Base-by-base conservation (phyloP, 2,888 invertebrate genomes). In the Chrysotoxum bicinctum region DNA sequence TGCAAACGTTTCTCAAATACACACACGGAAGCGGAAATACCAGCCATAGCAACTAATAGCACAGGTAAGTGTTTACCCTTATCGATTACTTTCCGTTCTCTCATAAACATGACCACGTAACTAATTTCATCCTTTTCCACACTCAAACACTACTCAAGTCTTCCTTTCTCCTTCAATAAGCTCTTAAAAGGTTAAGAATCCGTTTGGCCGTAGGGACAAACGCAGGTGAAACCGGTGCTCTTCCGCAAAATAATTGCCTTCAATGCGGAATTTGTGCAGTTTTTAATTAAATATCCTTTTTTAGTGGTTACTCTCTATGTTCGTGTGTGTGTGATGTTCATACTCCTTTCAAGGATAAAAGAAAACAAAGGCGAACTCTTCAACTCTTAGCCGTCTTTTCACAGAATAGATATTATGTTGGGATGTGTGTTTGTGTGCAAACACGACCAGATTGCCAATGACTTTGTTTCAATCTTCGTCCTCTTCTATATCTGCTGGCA, bases 191-290 rank as follows among this genome's bases (percentile, higher is more conserved):
- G 81, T 77, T 81, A 81, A 85, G 81, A 81, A 60, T 82, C 43
- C 72, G 26, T 68, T 60, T 74, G 23, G 21, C 21, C 50, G 2
- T 52, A 23, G 66, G 62, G 40, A 74, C 19, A 30, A 30, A 64
- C 60, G 35, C 43, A 26, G 43, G 58, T 68, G 62, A 64, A 62
- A 69, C 58, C n/a, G 21, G 54, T 23, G 45, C 76, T 68, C 54
- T 68, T 66, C 52, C 68, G 73, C 50, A 85, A 40, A 73, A 77
- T 77, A 85, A 85, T 76, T 85, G 81, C 76, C 76, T 81, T 77
- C 85, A 77, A 85, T 85, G 85, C 81, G 81, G 85, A 81, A 81
- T 85, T 76, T 76, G 74, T 84, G 79, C 83, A 84, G 69, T 69
- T 83, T 84, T 84, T 79, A 84, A 79, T 84, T 84, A 79, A 80